phyloP scores from a whole-genome alignment of 2,797 vertebrate genomes.

The Cuculus canorus region DNA sequence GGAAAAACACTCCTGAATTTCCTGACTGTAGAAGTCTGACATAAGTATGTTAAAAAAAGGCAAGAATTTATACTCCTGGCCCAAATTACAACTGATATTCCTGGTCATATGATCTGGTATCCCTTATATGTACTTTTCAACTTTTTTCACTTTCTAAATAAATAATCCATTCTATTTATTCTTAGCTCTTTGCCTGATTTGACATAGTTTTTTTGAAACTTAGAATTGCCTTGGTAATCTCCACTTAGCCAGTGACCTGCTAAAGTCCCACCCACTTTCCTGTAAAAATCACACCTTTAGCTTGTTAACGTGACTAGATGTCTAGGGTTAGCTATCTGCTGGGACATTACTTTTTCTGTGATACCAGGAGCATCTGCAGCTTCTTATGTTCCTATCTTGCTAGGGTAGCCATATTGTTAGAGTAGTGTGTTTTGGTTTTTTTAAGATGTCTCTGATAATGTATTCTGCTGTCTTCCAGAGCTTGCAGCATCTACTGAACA shows the following conservation, averaged over 20 bases:
- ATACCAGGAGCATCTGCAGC: not conserved
- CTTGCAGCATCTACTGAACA: not conserved
- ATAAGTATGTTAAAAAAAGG: not conserved
- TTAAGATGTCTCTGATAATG: not conserved
- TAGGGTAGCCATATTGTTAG: not conserved
- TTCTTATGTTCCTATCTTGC: not conserved
- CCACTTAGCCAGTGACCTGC: not conserved
- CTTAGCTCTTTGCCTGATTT: not conserved
- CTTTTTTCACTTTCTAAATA: not conserved
- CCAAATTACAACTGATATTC: not conserved
- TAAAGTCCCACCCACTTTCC: not conserved
- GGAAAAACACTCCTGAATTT: not conserved
- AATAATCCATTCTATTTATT: not conserved
- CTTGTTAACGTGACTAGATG: not conserved
- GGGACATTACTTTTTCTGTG: not conserved
- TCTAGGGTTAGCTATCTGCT: not conserved
- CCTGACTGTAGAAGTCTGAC: not conserved
- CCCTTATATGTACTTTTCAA: not conserved
- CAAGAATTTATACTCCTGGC: not conserved
- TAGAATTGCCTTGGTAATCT: not conserved
- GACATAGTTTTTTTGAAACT: fast-evolving
- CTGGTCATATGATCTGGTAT: not conserved
- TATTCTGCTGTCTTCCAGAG: not conserved
- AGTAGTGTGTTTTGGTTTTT: not conserved
- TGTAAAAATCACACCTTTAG: not conserved